Evolutionary conservation across 2,888 invertebrate genomes (phyloP), one percentile per base, ranked within the genome.

Genomic region (Endomychus coccineus): DNA sequence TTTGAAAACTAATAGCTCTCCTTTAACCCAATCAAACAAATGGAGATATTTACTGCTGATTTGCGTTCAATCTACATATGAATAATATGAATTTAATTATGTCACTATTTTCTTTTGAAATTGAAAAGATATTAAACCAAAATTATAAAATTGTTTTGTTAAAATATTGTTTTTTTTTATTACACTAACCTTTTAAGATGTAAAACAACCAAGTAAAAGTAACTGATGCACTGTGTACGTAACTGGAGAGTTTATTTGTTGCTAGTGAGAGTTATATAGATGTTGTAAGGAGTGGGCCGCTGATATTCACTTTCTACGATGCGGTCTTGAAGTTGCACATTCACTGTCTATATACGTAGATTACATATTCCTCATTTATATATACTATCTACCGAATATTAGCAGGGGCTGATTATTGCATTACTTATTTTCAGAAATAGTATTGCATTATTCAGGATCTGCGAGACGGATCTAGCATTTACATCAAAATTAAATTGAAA

Each of bases 231-330:
- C 36, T 31, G 31, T 23, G 24, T 29, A 29, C 36, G 27, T 16
- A n/a, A 16, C 28, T 7, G 31, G 31, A 37, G 27, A 32, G 14
- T 19, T n/a, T 16, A 23, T 27, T 31, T 32, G 19, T 37, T 17
- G 23, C 29, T 17, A 31, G 38, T 27, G 38, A 38, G 33, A 38
- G 38, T 38, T 33, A 27, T 38, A 38, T 38, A 38, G 19, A 19
- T 32, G 22, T 34, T 38, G 16, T 5, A n/a, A 33, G 33, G 38
- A 38, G 38, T 38, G 38, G 38, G 38, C 21, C n/a, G n/a, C 31
- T 31, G 36, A 31, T 37, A 32, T 25, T 11, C 27, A 37, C 36
- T 37, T 37, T 37, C 36, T 36, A 36, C 36, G 17, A 16, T 37
- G 14, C 21, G 21, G 11, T 28, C 28, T 28, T 16, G 14, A 23